Evolutionary conservation across 2,888 invertebrate species (phyloP), one percentile per base, ranked within the genome.

Genomic region (Scelioninae gen. 1): DNA sequence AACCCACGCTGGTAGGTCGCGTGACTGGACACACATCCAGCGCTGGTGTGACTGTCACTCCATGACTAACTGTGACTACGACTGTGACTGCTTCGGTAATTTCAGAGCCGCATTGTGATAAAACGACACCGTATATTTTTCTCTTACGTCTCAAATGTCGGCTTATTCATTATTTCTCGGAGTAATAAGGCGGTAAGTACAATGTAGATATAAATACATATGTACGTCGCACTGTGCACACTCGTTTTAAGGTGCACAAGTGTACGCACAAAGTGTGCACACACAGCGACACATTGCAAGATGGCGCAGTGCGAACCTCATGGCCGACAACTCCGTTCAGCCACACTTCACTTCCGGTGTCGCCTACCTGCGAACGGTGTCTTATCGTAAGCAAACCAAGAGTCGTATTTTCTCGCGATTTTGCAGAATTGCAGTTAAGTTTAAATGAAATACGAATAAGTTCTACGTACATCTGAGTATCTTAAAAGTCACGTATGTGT

Each of bases 1-100:
- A 87, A 91, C 92, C 84, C 88, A 82, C 84, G 88, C 58, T 79
- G 85, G 71, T 74, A 79, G 85, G 81, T 83, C 84, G 84, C 85
- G 84, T 85, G 85, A 85, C 85, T 83, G 84, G 85, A 83, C 84
- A 77, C 84, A 72, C 79, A 83, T 82, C 85, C 82, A 84, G 15
- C 72, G 78, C 55, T 83, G 82, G 86, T 84, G 85, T 83, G 86
- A 85, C 86, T 85, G 86, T 86, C 83, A 85, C 85, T 85, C 86
- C 84, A 86, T 86, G 87, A 87, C 87, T 86, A 87, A 85, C 85
- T 84, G 85, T 74, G 85, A 85, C 86, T 82, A 60, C 60, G 82
- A 78, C 85, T 84, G 86, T 82, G 85, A 83, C 83, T 82, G 55
- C 75, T 53, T 75, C 66, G 79, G 84, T 84, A 86, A 86, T 86